These are phyloP conservation scores for Lepus timidus DNA, from an alignment of 2,113 vertebrate species.

Conservation along the genomic window DNA sequence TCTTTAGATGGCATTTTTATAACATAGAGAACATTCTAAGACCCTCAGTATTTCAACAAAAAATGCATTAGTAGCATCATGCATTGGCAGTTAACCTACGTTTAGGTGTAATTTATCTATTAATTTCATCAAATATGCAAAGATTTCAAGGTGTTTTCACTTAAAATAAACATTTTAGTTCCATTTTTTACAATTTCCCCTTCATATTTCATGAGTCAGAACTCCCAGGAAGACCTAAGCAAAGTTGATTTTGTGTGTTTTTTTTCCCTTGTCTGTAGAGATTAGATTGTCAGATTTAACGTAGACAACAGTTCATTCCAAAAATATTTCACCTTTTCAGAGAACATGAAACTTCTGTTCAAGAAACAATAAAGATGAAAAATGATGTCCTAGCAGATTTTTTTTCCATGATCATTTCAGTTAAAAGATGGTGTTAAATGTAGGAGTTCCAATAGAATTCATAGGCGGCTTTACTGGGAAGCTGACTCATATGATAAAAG, in stretches of 20 bases:
- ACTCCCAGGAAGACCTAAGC: conserved; percentile 15
- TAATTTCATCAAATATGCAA: background rate
- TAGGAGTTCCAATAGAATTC: conserved; percentile 19
- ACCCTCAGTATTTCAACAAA: background rate
- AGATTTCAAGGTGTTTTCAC: no score
- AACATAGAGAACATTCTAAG: background rate
- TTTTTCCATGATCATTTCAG: conserved; percentile 4
- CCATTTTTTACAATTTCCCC: no score
- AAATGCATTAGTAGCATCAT: background rate
- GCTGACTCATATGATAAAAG: background rate
- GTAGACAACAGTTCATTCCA: background rate
- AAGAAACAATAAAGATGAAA: conserved; percentile 48
- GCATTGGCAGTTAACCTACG: background rate
- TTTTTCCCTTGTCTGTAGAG: background rate
- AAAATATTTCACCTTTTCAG: conserved; percentile 24
- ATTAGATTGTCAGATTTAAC: conserved; percentile 42
- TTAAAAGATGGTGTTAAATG: conserved; percentile 51
- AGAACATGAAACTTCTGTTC: background rate
- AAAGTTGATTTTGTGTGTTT: background rate
- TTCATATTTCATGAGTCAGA: conserved; percentile 4
- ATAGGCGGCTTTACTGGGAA: background rate
- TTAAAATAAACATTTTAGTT: no score
- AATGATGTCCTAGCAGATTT: background rate
- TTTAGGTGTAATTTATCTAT: background rate
- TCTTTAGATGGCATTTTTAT: background rate